Evolutionary conservation across 1,140 invertebrate genomes (phyloP).

Genomic region (Cepaea nemoralis): DNA sequence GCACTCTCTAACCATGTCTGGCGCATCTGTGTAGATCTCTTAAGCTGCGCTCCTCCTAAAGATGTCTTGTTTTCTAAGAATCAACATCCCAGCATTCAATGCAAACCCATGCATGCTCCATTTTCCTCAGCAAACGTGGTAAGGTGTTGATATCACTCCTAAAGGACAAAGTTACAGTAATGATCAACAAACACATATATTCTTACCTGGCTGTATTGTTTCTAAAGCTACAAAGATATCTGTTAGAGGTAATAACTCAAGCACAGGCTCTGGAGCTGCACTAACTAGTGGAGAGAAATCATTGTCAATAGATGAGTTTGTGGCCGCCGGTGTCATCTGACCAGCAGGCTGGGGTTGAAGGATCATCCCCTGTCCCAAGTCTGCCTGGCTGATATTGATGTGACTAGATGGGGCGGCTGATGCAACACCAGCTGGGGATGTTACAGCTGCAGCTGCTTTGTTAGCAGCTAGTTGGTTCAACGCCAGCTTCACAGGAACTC

Average conservation of each 20-base stretch:
- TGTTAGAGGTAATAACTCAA: slow-evolving; percentile 73
- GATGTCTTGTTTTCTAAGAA: too few species aligned
- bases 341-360: neutral
- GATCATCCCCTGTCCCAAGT: neutral
- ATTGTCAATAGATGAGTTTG: neutral
- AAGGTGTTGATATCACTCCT: too few species aligned
- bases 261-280: slow-evolving; percentile 50
- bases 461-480: slow-evolving; percentile 78
- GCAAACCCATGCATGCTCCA: too few species aligned
- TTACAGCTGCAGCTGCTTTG: slow-evolving; percentile 29
- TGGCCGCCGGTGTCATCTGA: neutral
- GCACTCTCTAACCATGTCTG: too few species aligned
- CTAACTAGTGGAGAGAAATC: slow-evolving; percentile 48
- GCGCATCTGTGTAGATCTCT: too few species aligned
- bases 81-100: too few species aligned
- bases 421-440: slow-evolving; percentile 32
- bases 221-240: slow-evolving; percentile 84
- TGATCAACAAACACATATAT: too few species aligned
- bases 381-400: neutral
- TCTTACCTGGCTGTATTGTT: slow-evolving; percentile 80
- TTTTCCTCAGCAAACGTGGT: too few species aligned
- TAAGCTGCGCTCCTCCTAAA: too few species aligned
- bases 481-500: slow-evolving; percentile 78
- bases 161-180: too few species aligned
- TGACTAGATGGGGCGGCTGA: neutral